Percentiles rank a stretch among this genome's conserved stretches.
These are phyloP conservation scores for Solea solea DNA, from an alignment of 2,113 vertebrate species.

Conservation along the genomic window DNA sequence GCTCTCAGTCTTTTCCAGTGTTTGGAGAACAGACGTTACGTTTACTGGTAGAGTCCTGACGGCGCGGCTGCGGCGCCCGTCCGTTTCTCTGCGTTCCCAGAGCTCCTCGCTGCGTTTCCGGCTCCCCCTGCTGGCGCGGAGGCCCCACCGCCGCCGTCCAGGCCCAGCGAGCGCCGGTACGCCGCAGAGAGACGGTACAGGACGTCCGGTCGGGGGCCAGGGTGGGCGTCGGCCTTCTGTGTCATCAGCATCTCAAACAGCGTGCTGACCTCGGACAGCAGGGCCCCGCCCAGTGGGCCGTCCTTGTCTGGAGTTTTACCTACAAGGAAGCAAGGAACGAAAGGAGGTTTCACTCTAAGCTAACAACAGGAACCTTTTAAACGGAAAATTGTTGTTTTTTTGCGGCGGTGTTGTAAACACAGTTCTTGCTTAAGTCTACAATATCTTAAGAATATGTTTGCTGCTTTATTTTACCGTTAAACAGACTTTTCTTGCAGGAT, in stretches of 20 bases:
- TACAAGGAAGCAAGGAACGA: slow-evolving; percentile 4
- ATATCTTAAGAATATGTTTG: too few species aligned
- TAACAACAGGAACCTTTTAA: too few species aligned
- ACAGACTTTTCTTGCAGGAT: too few species aligned
- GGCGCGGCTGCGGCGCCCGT: not conserved
- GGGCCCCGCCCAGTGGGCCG: slow-evolving; percentile 82
- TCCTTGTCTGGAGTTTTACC: slow-evolving; percentile 80
- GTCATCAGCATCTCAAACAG: slow-evolving; percentile 93
- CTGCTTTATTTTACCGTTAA: too few species aligned
- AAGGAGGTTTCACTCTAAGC: not conserved
- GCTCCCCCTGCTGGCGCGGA: not conserved
- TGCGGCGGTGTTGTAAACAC: too few species aligned
- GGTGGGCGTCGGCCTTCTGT: slow-evolving; percentile 84
- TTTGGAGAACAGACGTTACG: not conserved
- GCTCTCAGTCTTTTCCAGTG: slow-evolving; percentile 40
- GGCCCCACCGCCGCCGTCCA: slow-evolving; percentile 58
- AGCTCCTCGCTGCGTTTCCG: slow-evolving; percentile 23
- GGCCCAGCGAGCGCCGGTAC: slow-evolving; percentile 84
- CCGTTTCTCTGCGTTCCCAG: slow-evolving; percentile 45
- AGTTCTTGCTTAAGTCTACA: too few species aligned
- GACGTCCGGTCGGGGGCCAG: slow-evolving; percentile 78
- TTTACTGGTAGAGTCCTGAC: slow-evolving; percentile 32
- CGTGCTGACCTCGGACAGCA: slow-evolving; percentile 93
- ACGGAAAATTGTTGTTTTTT: too few species aligned
- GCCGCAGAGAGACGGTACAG: slow-evolving; percentile 89